phyloP scores from a whole-genome alignment of 2,113 vertebrate species.

The Macrotis lagotis region DNA sequence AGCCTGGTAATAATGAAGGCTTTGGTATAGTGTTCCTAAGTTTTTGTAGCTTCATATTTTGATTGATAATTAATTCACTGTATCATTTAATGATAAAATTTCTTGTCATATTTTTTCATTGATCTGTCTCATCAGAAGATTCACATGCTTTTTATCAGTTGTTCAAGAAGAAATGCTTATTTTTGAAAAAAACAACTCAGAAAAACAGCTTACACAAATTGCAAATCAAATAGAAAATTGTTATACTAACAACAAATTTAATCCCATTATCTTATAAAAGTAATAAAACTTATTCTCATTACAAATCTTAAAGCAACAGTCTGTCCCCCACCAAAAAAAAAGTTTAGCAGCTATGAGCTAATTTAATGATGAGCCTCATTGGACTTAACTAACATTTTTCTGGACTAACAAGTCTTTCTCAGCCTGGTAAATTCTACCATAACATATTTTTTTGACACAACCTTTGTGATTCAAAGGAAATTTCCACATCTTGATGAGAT shows the following conservation, averaged over 20 bases:
- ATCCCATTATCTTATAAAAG: background rate
- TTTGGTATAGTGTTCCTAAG: background rate
- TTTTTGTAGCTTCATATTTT: background rate
- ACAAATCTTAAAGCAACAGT: background rate
- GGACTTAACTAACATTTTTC: background rate
- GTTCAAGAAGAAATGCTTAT: background rate
- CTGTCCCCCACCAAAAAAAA: background rate
- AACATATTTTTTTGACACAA: background rate
- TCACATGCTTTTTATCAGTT: background rate
- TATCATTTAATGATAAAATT: background rate
- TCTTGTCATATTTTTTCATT: background rate
- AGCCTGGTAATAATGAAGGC: too few species aligned
- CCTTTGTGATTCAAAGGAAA: background rate
- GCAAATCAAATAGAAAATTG: background rate
- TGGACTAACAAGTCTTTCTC: background rate
- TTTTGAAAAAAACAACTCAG: background rate
- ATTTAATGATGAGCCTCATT: background rate
- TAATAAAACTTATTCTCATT: background rate
- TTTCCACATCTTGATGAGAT: background rate
- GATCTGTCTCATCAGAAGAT: background rate
- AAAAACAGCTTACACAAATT: background rate
- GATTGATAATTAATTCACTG: background rate
- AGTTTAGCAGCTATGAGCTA: background rate
- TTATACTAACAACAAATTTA: background rate
- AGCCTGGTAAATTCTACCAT: background rate